Evolutionary conservation across 2,888 invertebrate genomes (phyloP).

Genomic region (Nymphalis polychloros): DNA sequence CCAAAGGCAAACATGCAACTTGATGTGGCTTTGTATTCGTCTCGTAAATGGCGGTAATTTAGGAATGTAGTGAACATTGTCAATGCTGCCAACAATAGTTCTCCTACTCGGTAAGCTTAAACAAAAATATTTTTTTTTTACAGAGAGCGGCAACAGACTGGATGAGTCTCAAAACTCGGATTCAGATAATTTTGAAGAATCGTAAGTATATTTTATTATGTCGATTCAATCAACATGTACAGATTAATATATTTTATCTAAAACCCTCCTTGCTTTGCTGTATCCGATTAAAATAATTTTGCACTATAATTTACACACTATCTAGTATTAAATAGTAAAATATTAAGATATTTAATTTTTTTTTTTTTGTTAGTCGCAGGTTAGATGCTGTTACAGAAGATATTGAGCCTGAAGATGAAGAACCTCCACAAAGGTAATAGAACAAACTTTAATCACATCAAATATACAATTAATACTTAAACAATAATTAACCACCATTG

Average conservation of each 20-base stretch:
- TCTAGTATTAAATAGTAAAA: too few relatives aligned
- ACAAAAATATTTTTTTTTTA: conserved; percentile 25
- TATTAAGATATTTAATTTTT: not conserved
- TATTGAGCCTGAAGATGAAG: conserved; percentile 51
- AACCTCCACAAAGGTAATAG: conserved; percentile 48
- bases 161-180: conserved; percentile 55
- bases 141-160: conserved; percentile 53
- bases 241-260: too few relatives aligned
- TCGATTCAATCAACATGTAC: not conserved
- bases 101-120: too few relatives aligned
- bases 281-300: too few relatives aligned
- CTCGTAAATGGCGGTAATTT: too few relatives aligned
- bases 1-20: too few relatives aligned
- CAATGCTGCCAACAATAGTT: too few relatives aligned
- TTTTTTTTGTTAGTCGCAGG: conserved; percentile 45
- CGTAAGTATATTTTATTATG: conserved; percentile 50
- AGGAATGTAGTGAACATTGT: too few relatives aligned
- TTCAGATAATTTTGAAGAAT: conserved; percentile 50
- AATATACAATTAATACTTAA: not conserved
- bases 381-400: conserved; percentile 59
- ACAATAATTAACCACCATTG: too few relatives aligned
- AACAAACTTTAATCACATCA: not conserved
- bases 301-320: too few relatives aligned
- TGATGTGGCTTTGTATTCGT: too few relatives aligned
- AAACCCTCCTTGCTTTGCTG: too few relatives aligned